Percentiles rank a stretch among this genome's conserved stretches.
Conservation (phyloP, 2,113 vertebrate species). For the Mormyrus lacerda region DNA sequence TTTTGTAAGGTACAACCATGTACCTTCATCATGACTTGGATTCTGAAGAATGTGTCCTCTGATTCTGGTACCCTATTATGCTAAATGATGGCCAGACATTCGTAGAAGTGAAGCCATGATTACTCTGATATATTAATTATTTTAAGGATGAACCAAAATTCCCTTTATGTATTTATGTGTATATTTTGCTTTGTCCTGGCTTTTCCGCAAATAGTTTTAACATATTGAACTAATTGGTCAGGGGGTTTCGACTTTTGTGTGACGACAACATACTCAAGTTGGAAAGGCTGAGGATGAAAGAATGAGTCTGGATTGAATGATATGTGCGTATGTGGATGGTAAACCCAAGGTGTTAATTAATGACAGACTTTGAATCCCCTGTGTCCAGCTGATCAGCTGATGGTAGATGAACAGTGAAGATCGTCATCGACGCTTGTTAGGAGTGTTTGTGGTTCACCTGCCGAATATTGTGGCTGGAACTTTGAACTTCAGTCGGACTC, state of each 20-base stretch:
- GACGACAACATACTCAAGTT: neutral
- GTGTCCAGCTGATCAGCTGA: neutral
- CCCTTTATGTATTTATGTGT: no score
- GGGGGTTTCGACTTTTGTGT: neutral
- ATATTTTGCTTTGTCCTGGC: neutral
- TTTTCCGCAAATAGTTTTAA: neutral
- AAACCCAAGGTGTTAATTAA: neutral
- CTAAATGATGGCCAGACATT: neutral
- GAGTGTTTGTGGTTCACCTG: slow-evolving; percentile 6
- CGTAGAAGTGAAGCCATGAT: neutral
- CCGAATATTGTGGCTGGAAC: slow-evolving; percentile 10
- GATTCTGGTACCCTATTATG: neutral
- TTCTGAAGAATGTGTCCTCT: neutral
- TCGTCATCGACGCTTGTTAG: neutral
- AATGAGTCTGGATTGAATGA: neutral
- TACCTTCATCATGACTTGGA: neutral
- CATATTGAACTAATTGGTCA: neutral
- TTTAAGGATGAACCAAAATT: neutral
- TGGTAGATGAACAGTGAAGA: neutral
- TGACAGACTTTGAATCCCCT: neutral
- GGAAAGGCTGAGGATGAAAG: neutral
- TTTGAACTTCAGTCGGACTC: slow-evolving; percentile 5
- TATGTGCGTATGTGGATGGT: neutral
- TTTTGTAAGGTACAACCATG: slow-evolving; percentile 26
- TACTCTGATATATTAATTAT: neutral